phyloP scores from a whole-genome alignment of 2,113 vertebrate genomes.

The Neogobius melanostomus region DNA sequence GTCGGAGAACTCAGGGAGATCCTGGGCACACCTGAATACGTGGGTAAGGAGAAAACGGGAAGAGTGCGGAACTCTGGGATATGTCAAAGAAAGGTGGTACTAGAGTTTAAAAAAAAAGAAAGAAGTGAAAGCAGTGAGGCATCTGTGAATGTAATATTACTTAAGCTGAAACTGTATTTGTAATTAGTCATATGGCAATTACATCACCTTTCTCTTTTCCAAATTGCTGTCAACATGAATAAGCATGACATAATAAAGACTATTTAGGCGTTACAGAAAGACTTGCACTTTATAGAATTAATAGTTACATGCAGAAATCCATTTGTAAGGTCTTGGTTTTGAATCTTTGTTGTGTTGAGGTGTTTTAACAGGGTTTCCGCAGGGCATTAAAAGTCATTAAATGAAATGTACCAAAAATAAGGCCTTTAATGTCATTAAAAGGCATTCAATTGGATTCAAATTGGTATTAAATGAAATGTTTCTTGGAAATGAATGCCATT shows the following conservation, averaged over 20 bases:
- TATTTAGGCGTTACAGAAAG: not conserved
- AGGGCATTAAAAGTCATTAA: too few relatives aligned
- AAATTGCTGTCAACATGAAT: too few relatives aligned
- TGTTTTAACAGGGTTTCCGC: too few relatives aligned
- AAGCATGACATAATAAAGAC: not conserved
- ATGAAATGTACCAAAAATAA: too few relatives aligned
- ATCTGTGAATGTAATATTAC: not conserved
- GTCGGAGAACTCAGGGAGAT: conserved; percentile 88
- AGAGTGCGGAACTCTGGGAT: not conserved
- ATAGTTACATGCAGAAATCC: too few relatives aligned
- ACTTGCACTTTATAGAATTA: too few relatives aligned
- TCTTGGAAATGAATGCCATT: too few relatives aligned
- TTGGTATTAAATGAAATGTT: too few relatives aligned
- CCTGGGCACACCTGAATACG: conserved; percentile 93
- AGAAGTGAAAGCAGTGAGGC: not conserved
- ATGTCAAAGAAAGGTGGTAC: not conserved
- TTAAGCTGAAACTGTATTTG: not conserved
- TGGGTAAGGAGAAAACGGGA: conserved; percentile 78
- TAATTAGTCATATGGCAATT: not conserved
- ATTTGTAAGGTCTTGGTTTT: too few relatives aligned
- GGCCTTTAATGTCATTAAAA: too few relatives aligned
- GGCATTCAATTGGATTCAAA: too few relatives aligned
- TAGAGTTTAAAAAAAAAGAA: not conserved
- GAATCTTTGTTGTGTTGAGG: too few relatives aligned
- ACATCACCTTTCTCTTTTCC: not conserved